A percentile compares a stretch with the other conserved stretches of the same genome.
Conservation (phyloP, 2,797 vertebrate genomes). For the Petrocephalus schoutedeni region DNA sequence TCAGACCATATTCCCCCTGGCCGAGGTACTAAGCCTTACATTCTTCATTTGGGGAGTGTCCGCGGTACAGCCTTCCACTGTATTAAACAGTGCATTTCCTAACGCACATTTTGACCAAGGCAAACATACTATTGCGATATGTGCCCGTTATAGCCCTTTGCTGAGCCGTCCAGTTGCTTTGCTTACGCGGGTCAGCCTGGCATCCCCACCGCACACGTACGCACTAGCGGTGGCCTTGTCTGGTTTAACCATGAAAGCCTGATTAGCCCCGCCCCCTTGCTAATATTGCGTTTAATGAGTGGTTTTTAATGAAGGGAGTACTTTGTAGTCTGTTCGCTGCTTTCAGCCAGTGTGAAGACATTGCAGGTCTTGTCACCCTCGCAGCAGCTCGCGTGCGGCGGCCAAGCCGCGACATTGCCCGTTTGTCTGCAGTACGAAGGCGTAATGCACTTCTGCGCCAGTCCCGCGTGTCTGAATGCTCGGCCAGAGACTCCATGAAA, state of each 20-base stretch:
- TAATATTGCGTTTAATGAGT: not conserved
- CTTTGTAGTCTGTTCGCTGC: not conserved
- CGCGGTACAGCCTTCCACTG: not conserved
- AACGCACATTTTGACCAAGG: not conserved
- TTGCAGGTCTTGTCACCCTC: not conserved
- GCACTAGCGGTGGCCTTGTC: not conserved
- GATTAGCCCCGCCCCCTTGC: not conserved
- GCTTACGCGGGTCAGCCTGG: not conserved
- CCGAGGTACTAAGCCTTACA: not conserved
- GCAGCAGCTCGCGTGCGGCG: not conserved
- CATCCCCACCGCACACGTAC: not conserved
- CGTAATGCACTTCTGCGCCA: constrained; percentile 44
- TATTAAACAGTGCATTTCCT: not conserved
- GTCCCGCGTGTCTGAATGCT: constrained; percentile 30
- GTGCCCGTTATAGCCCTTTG: not conserved
- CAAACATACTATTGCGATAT: not conserved
- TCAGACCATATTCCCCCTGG: not conserved
- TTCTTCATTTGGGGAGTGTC: not conserved
- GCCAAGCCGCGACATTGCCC: constrained; percentile 31
- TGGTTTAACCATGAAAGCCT: not conserved
- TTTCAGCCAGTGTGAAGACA: not conserved
- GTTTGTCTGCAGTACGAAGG: constrained; percentile 39
- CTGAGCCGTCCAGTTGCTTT: not conserved
- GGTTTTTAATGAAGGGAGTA: not conserved
- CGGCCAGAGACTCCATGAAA: constrained; percentile 39